Evolutionary conservation across 2,797 vertebrate species (phyloP).

Genomic region (Channa striata): DNA sequence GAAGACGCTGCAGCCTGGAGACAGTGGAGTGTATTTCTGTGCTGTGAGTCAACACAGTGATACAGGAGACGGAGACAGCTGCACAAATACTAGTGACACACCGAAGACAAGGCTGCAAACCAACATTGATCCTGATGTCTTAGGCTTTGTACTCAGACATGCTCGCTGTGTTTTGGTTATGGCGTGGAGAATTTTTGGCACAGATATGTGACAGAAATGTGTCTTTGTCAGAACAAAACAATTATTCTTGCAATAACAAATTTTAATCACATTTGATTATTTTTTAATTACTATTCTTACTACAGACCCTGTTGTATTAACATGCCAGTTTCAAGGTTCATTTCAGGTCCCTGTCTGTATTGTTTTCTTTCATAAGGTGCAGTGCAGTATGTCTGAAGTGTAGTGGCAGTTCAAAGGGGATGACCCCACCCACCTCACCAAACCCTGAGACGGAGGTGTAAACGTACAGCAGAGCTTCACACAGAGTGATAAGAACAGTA

Average conservation of each 20-base stretch:
- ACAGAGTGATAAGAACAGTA: not conserved
- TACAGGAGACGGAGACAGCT: not conserved
- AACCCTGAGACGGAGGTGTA: not conserved
- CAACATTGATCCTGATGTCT: too few species aligned
- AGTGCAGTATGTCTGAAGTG: not conserved
- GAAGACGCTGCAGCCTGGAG: slow-evolving; percentile 27
- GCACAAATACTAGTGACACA: too few species aligned
- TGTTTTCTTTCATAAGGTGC: slow-evolving; percentile 4
- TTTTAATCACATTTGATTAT: too few species aligned
- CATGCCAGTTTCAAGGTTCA: not conserved
- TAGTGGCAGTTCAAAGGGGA: not conserved
- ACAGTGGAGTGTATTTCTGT: slow-evolving; percentile 23
- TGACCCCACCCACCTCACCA: not conserved
- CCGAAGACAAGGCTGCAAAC: too few species aligned
- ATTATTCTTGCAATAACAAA: too few species aligned
- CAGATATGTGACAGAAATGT: too few species aligned
- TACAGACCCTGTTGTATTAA: too few species aligned
- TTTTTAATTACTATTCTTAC: too few species aligned
- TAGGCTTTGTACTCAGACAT: too few species aligned
- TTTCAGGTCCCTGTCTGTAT: not conserved
- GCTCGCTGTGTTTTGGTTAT: too few species aligned
- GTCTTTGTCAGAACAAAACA: too few species aligned
- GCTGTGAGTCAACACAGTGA: not conserved
- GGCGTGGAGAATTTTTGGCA: too few species aligned
- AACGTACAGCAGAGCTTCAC: not conserved